Percentiles rank a stretch among this genome's conserved stretches.
Evolutionary conservation across 2,888 invertebrate genomes (phyloP).

Genomic region (Ethmia dodecea): DNA sequence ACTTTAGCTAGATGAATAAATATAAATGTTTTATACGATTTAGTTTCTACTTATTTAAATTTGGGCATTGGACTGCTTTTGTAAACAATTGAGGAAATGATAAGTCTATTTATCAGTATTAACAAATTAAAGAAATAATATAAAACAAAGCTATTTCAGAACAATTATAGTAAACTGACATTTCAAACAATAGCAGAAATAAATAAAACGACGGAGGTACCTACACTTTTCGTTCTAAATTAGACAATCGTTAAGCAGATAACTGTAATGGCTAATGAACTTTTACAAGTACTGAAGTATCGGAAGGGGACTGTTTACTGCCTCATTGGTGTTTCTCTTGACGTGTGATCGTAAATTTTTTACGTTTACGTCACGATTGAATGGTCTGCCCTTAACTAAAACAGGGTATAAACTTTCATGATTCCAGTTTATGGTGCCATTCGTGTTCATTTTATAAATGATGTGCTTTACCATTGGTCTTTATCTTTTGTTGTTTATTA

Average conservation of each 20-base stretch:
- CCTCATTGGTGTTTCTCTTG: constrained; percentile 74
- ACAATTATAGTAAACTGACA: too few species aligned
- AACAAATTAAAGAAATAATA: too few species aligned
- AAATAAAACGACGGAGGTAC: too few species aligned
- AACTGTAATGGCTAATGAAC: constrained; percentile 65
- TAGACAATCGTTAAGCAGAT: constrained; percentile 33
- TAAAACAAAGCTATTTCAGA: too few species aligned
- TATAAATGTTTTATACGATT: too few species aligned
- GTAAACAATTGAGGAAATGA: too few species aligned
- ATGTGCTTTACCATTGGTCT: constrained; percentile 38
- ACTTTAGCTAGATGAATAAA: too few species aligned
- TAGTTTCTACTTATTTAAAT: too few species aligned
- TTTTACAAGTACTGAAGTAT: constrained; percentile 63
- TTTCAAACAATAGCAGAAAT: too few species aligned
- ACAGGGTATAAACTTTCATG: constrained; percentile 73
- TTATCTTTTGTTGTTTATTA: constrained; percentile 19
- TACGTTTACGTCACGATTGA: constrained; percentile 72
- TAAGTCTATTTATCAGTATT: too few species aligned
- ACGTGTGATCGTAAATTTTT: constrained; percentile 74
- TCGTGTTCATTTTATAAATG: constrained; percentile 74
- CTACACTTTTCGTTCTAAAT: constrained; percentile 6
- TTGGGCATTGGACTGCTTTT: too few species aligned
- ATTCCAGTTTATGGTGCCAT: constrained; percentile 66
- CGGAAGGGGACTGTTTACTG: constrained; percentile 64
- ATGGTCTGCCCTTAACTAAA: constrained; percentile 73